Evolutionary conservation across 2,797 vertebrate species (phyloP).

Genomic region (Acanthurus lineatus): DNA sequence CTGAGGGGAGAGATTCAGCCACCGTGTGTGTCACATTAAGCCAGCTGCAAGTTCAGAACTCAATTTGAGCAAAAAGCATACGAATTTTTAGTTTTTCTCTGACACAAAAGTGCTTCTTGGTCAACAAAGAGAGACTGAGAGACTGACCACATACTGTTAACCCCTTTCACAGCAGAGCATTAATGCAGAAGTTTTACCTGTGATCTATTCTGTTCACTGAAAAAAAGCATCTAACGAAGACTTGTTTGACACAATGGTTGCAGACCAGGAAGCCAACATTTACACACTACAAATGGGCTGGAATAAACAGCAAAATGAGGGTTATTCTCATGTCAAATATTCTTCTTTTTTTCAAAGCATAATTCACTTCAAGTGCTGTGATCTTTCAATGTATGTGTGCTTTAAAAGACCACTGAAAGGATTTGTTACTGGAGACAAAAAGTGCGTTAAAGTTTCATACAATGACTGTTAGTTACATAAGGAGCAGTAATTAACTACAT

Average conservation of each 20-base stretch:
- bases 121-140: not conserved
- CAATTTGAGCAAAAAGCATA: slow-evolving; percentile 16
- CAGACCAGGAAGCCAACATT: not conserved
- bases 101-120: not conserved
- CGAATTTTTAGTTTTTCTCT: slow-evolving; percentile 19
- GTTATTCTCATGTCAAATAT: not conserved
- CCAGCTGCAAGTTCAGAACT: slow-evolving; percentile 31
- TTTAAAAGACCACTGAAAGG: not conserved
- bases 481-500: not conserved
- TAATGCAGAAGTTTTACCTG: not conserved
- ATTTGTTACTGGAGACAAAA: not conserved
- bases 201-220: too few relatives aligned
- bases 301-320: not conserved
- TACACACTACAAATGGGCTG: not conserved
- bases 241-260: slow-evolving; percentile 3
- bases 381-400: not conserved
- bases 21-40: slow-evolving; percentile 38
- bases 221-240: too few relatives aligned
- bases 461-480: not conserved
- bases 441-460: not conserved
- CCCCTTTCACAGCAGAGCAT: not conserved
- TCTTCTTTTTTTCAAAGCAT: not conserved
- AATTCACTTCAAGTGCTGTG: not conserved
- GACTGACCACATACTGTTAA: not conserved
- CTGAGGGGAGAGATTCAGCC: slow-evolving; percentile 25